Percentiles rank a stretch among this genome's conserved stretches.
Conservation (phyloP, 2,888 invertebrate species). For the Rhagonycha fulva region DNA sequence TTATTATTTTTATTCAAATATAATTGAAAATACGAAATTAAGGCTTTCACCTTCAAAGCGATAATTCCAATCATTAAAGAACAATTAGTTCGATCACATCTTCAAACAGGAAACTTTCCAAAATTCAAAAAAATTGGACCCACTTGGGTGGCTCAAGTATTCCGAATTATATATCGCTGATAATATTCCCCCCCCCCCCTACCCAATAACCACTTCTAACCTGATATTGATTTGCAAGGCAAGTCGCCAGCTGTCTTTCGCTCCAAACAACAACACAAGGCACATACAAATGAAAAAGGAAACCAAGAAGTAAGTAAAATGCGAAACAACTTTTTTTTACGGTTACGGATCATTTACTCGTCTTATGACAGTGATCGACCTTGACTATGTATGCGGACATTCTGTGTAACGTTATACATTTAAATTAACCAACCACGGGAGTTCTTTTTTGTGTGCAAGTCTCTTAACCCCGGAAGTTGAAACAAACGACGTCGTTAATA, state of each 20-base stretch:
- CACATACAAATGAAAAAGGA: neutral
- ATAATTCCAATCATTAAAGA: neutral
- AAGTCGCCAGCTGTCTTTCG: neutral
- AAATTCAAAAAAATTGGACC: neutral
- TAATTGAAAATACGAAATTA: conserved; percentile 24
- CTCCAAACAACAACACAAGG: neutral
- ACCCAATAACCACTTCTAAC: neutral
- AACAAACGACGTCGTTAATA: neutral
- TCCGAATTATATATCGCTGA: no score
- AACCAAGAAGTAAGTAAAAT: neutral
- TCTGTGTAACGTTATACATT: conserved; percentile 27
- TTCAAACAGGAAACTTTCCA: neutral
- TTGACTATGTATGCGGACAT: conserved; percentile 24
- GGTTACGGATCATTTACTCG: conserved; percentile 17
- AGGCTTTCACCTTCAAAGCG: conserved; percentile 28
- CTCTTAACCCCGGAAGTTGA: conserved; percentile 34
- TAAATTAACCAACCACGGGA: conserved; percentile 4
- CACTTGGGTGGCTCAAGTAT: neutral
- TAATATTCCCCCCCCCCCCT: neutral
- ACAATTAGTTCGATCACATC: neutral
- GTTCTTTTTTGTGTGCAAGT: conserved; percentile 30
- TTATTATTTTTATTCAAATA: neutral
- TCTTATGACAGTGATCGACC: conserved; percentile 29
- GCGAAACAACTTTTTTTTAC: conserved; percentile 11
- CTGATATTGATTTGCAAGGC: neutral